Evolutionary conservation across 2,113 vertebrate genomes (phyloP).

Genomic region (Scomber scombrus): DNA sequence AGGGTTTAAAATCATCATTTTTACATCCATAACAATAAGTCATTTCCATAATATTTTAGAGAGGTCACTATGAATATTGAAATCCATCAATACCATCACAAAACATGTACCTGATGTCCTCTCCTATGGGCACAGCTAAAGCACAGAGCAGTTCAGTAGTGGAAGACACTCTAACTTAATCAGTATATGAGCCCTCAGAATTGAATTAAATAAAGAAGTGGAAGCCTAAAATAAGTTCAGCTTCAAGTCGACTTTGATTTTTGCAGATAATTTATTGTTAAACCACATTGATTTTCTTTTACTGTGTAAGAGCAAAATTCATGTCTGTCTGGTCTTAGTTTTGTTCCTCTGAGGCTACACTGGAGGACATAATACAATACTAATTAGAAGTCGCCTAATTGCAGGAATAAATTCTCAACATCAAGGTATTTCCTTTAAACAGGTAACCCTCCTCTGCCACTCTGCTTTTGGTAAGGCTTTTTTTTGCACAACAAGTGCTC

Average conservation of each 20-base stretch:
- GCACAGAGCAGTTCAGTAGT: too few relatives aligned
- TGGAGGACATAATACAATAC: not conserved
- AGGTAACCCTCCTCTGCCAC: not conserved
- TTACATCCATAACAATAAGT: too few relatives aligned
- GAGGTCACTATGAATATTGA: too few relatives aligned
- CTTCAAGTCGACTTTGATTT: not conserved
- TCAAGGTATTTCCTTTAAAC: slow-evolving; percentile 10
- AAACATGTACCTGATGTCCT: too few relatives aligned
- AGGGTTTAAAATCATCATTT: not conserved
- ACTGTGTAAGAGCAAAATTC: slow-evolving; percentile 2
- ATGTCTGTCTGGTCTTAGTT: not conserved
- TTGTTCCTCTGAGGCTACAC: slow-evolving; percentile 2
- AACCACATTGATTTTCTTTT: not conserved
- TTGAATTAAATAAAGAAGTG: not conserved
- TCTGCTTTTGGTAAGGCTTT: not conserved
- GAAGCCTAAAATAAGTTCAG: not conserved
- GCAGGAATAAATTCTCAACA: slow-evolving; percentile 35
- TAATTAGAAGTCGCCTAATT: slow-evolving; percentile 42
- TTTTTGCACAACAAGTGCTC: not conserved
- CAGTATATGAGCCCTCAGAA: not conserved
- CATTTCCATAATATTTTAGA: too few relatives aligned
- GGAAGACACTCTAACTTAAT: too few relatives aligned
- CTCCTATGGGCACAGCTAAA: too few relatives aligned
- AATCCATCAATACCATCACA: too few relatives aligned
- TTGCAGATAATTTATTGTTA: not conserved